Evolutionary conservation across 2,797 vertebrate genomes (phyloP).

Genomic region (Pipistrellus pipistrellus): DNA sequence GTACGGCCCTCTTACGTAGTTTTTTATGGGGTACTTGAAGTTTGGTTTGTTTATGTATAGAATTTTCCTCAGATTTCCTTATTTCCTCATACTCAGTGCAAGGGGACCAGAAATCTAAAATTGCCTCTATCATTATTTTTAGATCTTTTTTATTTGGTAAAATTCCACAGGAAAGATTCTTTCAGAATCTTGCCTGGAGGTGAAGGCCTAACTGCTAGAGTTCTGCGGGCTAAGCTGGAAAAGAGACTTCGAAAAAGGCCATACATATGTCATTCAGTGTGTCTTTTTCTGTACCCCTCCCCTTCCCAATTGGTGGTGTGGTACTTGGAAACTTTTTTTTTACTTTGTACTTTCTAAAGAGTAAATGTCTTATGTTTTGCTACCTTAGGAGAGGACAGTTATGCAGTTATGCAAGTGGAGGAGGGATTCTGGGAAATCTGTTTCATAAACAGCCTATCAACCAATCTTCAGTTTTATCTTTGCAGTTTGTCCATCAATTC

Average conservation of each 20-base stretch:
- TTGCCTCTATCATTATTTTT: slow-evolving; percentile 37
- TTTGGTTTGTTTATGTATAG: neutral
- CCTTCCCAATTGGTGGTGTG: neutral
- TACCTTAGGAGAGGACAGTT: slow-evolving; percentile 21
- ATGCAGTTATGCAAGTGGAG: neutral
- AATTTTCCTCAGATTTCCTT: slow-evolving; percentile 49
- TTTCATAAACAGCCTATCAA: neutral
- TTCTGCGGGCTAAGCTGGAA: neutral
- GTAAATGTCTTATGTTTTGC: neutral
- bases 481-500: neutral
- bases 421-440: neutral
- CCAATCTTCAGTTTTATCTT: slow-evolving; percentile 21
- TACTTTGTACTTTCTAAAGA: slow-evolving; percentile 22
- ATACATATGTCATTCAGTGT: neutral
- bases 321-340: neutral
- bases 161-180: slow-evolving; percentile 43
- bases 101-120: neutral
- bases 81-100: neutral
- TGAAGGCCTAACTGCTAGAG: neutral
- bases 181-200: neutral
- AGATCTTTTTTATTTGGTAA: slow-evolving; percentile 54
- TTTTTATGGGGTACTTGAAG: neutral
- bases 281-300: neutral
- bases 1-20: neutral
- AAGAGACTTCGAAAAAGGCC: neutral